These are phyloP conservation scores for Cantharis rufa DNA, from an alignment of 2,888 invertebrate genomes.

Conservation along the genomic window DNA sequence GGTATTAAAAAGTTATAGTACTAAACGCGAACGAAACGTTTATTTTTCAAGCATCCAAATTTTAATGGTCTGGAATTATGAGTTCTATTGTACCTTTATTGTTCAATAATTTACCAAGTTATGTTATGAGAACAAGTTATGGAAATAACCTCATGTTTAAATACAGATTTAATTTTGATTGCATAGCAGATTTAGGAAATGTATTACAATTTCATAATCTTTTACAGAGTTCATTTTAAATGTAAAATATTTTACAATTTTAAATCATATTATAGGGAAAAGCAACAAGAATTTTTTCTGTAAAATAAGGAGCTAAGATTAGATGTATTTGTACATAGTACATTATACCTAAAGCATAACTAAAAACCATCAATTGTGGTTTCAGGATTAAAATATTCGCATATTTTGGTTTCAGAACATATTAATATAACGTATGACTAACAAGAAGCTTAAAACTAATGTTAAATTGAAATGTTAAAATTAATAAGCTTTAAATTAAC, in stretches of 20 bases:
- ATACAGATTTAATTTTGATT: neutral
- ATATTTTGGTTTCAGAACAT: too few relatives aligned
- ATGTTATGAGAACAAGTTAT: neutral
- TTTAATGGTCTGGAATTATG: neutral
- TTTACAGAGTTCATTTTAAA: neutral
- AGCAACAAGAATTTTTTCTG: neutral
- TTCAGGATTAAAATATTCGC: too few relatives aligned
- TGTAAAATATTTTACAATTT: neutral
- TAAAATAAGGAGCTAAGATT: neutral
- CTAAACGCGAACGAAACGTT: neutral
- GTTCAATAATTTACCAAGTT: neutral
- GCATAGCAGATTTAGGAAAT: neutral
- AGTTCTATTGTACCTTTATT: neutral
- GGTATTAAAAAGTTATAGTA: neutral
- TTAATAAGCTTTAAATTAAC: too few relatives aligned
- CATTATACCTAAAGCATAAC: neutral
- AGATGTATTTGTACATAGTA: neutral
- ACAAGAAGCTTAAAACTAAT: too few relatives aligned
- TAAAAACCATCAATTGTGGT: too few relatives aligned
- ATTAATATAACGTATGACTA: too few relatives aligned
- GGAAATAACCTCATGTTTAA: neutral
- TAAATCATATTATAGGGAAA: neutral
- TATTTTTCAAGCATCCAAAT: neutral
- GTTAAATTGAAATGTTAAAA: too few relatives aligned
- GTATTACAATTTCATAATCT: neutral